Conservation (phyloP, 2,113 vertebrate species). For the Triplophysa tibetana region DNA sequence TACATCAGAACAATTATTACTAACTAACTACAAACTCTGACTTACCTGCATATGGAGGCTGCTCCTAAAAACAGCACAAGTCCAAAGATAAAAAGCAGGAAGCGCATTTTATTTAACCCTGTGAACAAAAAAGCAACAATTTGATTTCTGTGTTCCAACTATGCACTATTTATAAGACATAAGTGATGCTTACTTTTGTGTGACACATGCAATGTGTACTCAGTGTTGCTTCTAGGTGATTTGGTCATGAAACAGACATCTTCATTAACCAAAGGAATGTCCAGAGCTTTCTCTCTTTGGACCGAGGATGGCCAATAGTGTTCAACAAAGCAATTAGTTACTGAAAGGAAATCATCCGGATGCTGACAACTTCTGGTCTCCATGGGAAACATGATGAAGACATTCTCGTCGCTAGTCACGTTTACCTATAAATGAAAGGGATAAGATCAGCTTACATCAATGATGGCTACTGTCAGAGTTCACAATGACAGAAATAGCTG, state of each 20-base stretch:
- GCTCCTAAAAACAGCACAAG: slow-evolving; percentile 52
- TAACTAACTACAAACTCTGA: not conserved
- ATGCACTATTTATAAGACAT: not conserved
- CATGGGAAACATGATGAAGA: slow-evolving; percentile 51
- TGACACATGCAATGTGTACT: slow-evolving; percentile 54
- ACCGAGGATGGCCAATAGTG: slow-evolving; percentile 52
- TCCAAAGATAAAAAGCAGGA: slow-evolving; percentile 55
- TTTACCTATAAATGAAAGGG: slow-evolving; percentile 46
- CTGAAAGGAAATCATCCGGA: slow-evolving; percentile 4
- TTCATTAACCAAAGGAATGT: slow-evolving; percentile 54
- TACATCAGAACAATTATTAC: too few species aligned
- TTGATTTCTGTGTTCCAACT: not conserved
- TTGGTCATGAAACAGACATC: slow-evolving; percentile 58
- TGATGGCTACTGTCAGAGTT: not conserved
- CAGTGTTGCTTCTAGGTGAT: slow-evolving; percentile 41
- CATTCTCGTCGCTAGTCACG: slow-evolving; percentile 35
- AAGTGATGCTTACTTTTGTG: slow-evolving; percentile 52
- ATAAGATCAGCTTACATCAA: not conserved
- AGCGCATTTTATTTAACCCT: slow-evolving; percentile 55
- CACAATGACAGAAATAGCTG: too few species aligned
- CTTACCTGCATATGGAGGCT: slow-evolving; percentile 56
- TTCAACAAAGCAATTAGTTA: slow-evolving; percentile 40
- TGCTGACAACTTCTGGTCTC: slow-evolving; percentile 35
- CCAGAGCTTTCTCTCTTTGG: slow-evolving; percentile 38
- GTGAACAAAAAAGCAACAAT: slow-evolving; percentile 27